Conservation (phyloP, 37 sponge, comb jelly and placozoan species). For the Sycon ciliatum region DNA sequence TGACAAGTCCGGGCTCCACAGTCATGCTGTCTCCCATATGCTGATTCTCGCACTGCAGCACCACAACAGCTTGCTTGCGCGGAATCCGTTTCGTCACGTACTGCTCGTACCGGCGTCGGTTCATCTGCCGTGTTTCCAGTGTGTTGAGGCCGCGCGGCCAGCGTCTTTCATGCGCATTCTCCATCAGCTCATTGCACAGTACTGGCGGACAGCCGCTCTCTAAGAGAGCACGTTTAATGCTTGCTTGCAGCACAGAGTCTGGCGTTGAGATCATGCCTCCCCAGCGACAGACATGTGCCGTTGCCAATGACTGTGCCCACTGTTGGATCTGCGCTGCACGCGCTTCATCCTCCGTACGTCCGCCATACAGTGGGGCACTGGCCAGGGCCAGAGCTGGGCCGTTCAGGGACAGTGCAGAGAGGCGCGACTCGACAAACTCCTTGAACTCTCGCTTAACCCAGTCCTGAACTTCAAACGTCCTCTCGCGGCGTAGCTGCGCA, state of each 20-base stretch:
- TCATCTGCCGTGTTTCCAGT: constrained; percentile 85
- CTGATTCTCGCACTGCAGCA: constrained; percentile 85
- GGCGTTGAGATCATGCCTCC: constrained; percentile 98
- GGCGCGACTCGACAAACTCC: constrained; percentile 63
- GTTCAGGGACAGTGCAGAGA: no score
- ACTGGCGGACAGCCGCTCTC: constrained; percentile 81
- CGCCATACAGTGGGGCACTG: no score
- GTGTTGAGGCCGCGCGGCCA: constrained; percentile 90
- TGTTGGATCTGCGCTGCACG: constrained; percentile 50
- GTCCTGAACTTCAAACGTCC: no score
- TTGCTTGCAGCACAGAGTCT: constrained; percentile 77
- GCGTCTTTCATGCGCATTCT: constrained; percentile 79
- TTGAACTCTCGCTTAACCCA: no score
- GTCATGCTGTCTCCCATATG: constrained; percentile 92
- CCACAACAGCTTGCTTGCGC: constrained; percentile 90
- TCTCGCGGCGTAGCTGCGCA: constrained; percentile 36
- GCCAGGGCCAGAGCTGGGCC: not conserved
- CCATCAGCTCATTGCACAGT: constrained; percentile 73
- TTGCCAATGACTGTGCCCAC: constrained; percentile 55
- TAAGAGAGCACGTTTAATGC: constrained; percentile 68
- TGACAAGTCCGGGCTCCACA: constrained; percentile 73
- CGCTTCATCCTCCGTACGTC: constrained; percentile 60
- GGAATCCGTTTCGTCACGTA: constrained; percentile 81
- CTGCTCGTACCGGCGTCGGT: constrained; percentile 79
- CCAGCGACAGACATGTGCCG: constrained; percentile 74